Evolutionary conservation across 2,888 invertebrate species (phyloP), one percentile per base, ranked within the genome.

Genomic region (Clanis bilineata): DNA sequence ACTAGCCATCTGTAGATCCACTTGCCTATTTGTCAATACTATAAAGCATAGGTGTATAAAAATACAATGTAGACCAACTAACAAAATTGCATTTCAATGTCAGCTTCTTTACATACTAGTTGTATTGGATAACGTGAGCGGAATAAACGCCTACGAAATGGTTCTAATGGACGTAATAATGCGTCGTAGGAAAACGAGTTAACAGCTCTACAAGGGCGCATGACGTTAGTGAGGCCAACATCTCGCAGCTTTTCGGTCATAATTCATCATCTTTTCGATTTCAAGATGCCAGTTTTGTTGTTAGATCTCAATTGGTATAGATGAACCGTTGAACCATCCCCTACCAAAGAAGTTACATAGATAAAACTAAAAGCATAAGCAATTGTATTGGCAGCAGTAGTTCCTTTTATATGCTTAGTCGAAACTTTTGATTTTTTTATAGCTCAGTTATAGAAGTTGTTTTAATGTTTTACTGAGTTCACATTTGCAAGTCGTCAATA

Each of bases 171-270:
- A 7, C 12, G 32, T n/a, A 58, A 58, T 58, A 58, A 47, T 23
- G 47, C 47, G 51, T 32, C 51, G 51, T 51, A 51, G 32, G 28
- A 51, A 32, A 51, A 51, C 51, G 51, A 32, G 51, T 51, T 51
- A 51, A 51, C 51, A 51, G 32, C 51, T 51, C 32, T 18, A 3
- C 51, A 51, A 51, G 51, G 51, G 51, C 51, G 18, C 1, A 51
- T 51, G 32, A 51, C 32, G 47, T 47, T 47, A 7, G 23, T 45
- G 28, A 51, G 28, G 51, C 51, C 51, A 51, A 51, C 32, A 51
- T 32, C 32, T 51, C 15, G 15, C 28, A 10, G 28, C 28, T 32
- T 51, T 32, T 51, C 18, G 28, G 28, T 18, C 47, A n/a, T n/a
- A 9, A 47, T 32, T 7, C 28, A 47, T 47, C n/a, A 12, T 7